Evolutionary conservation across 2,888 invertebrate genomes (phyloP), one percentile per base, ranked within the genome.

Genomic region (Poecilobothrus nobilitatus): DNA sequence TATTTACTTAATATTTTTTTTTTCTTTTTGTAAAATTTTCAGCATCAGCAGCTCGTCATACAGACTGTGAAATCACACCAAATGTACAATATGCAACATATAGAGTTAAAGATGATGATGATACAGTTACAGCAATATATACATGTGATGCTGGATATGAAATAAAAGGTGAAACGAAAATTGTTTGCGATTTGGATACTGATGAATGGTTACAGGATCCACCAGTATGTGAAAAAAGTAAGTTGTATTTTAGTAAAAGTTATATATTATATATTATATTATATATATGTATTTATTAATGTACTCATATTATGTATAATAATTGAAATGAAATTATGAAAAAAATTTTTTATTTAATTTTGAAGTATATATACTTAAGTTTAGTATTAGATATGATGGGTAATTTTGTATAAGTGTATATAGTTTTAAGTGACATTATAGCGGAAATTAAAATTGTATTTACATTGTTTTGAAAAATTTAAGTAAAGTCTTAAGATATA

Each of bases 131-230:
- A 5, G 81, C 78, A 9, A 73, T 76, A 22, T 82, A 81, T 67
- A 75, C 69, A 34, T 82, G 82, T 69, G 70, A 76, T 2, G 64
- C 70, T 22, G 82, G 82, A 6, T 82, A 75, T 69, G 71, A 73
- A 44, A 68, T 82, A 44, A 71, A 74, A 65, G 82, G 82, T n/a
- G 68, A 74, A 44, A 70, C 68, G 0, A 76, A 78, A 67, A 68
- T 82, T 63, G 67, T 72, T 27, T 82, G 82, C 69, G 73, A 80
- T 73, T 70, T 80, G 67, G 76, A 79, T 63, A 77, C 78, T 0
- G 79, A 80, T 70, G 76, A 78, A 66, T 82, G 82, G 82, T 74
- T 76, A 67, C 74, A 73, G 0, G 77, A 79, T 21, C 80, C 81
- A 20, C 82, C 82, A 7, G 75, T 66, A 4, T 82, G 82, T 72